Evolutionary conservation across 2,888 invertebrate genomes (phyloP).

Genomic region (Sphaeridia pumilis): DNA sequence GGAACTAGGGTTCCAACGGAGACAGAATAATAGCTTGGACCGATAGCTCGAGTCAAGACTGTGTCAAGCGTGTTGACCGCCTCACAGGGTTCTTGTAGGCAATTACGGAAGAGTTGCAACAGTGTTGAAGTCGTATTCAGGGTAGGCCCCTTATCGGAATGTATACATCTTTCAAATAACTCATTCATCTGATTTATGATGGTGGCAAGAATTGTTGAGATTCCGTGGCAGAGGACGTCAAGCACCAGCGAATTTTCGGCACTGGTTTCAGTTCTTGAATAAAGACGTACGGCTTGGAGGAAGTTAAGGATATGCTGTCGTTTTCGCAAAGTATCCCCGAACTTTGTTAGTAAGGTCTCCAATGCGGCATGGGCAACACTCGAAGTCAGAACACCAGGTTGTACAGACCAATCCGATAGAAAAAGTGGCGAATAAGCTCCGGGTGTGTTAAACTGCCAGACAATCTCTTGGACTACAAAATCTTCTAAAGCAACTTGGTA

Average conservation of each 20-base stretch:
- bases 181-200: neutral
- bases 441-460: conserved; percentile 23
- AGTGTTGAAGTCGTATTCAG: conserved; percentile 16
- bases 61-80: conserved; percentile 14
- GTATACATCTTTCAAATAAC: neutral
- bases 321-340: conserved; percentile 10
- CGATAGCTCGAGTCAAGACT: conserved; percentile 16
- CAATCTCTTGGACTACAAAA: conserved; percentile 24
- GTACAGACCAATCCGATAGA: conserved; percentile 17
- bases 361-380: conserved; percentile 16
- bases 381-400: conserved; percentile 19
- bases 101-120: conserved; percentile 14
- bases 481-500: conserved; percentile 14
- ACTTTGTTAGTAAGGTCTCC: conserved; percentile 7
- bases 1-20: neutral
- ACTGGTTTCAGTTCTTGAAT: neutral
- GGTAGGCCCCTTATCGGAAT: neutral
- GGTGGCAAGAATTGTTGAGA: neutral
- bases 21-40: neutral
- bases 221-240: neutral
- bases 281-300: neutral
- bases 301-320: conserved; percentile 16
- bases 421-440: conserved; percentile 19
- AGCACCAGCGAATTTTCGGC: neutral
- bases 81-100: conserved; percentile 4